Conservation (phyloP, 2,113 vertebrate species). For the Otus sunia region DNA sequence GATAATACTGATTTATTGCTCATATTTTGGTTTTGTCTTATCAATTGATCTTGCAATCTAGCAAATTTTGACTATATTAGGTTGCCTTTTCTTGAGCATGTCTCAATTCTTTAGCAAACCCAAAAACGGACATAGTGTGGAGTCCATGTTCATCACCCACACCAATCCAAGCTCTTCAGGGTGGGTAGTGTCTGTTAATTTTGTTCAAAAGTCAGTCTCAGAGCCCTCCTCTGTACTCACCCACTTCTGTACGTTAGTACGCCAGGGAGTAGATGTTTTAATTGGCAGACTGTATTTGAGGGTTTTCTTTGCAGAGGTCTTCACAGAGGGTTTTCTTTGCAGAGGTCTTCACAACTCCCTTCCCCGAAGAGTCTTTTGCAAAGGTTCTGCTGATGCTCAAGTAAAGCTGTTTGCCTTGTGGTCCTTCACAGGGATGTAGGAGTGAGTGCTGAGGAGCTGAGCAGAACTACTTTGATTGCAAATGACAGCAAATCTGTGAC, state of each 20-base stretch:
- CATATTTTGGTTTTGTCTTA: neutral
- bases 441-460: accelerated
- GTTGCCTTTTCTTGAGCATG: neutral
- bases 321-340: neutral
- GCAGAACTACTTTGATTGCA: neutral
- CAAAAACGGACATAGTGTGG: accelerated
- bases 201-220: neutral
- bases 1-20: neutral
- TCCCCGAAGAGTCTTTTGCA: neutral
- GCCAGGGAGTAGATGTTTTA: neutral
- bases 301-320: neutral
- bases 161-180: neutral
- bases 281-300: neutral
- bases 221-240: neutral
- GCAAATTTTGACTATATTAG: neutral
- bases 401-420: neutral
- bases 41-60: neutral
- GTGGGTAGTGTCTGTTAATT: neutral
- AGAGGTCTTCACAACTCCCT: neutral
- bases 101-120: neutral
- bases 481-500: neutral
- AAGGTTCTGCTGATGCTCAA: neutral
- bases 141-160: neutral
- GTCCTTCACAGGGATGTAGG: neutral
- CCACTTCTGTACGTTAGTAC: neutral